phyloP scores from a whole-genome alignment of 92 coral and sea anemone species.

The Palythoa heliodiscus region DNA sequence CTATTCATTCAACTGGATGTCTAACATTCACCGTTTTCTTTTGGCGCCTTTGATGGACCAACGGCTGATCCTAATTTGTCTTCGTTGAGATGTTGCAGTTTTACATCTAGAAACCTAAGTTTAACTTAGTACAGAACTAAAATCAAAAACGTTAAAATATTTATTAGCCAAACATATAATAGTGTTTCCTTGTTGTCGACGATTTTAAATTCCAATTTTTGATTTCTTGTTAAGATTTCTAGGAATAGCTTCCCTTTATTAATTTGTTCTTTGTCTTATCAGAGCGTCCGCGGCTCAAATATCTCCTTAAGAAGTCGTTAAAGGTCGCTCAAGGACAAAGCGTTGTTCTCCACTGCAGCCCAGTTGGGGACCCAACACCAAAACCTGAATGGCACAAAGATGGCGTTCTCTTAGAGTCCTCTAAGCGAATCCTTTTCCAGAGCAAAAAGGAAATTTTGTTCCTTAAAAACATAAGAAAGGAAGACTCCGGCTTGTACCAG shows the following conservation, averaged over 20 bases:
- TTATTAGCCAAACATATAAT: no score
- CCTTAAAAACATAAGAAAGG: conserved; percentile 22
- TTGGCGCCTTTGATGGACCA: no score
- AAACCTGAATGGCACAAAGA: conserved; percentile 59
- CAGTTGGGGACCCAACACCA: conserved; percentile 66
- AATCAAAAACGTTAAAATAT: no score
- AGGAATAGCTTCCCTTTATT: not conserved
- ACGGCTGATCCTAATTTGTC: no score
- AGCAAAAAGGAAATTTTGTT: conserved; percentile 43
- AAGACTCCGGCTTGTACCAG: not conserved
- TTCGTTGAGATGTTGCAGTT: no score
- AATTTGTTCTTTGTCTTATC: not conserved
- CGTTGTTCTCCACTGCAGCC: conserved; percentile 58
- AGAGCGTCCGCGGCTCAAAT: not conserved
- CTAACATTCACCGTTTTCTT: no score
- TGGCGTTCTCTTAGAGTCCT: conserved; percentile 26
- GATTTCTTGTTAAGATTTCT: not conserved
- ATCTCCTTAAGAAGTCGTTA: not conserved
- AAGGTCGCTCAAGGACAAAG: conserved; percentile 32
- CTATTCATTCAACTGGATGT: no score
- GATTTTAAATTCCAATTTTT: no score
- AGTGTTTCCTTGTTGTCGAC: no score
- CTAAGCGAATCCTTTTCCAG: conserved; percentile 47
- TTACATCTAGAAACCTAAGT: no score
- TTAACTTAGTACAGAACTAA: no score